Conservation (phyloP, 1,140 invertebrate genomes). For the Paraescarpia echinospica region DNA sequence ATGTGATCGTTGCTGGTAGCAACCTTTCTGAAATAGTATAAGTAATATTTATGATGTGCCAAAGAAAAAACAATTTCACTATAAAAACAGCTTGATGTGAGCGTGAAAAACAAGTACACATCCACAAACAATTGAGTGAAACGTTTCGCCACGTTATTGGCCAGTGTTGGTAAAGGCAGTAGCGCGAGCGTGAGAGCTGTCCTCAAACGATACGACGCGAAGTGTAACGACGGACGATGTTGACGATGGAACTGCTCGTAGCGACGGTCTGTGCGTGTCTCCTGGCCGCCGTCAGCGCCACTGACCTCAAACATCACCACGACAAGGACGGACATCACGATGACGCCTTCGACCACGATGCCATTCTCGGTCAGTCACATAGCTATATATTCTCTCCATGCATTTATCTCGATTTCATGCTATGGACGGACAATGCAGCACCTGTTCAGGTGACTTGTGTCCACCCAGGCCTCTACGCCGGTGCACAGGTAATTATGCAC, state of each 20-base stretch:
- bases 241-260: not conserved
- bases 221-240: not conserved
- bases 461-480: not conserved
- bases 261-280: not conserved
- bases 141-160: not conserved
- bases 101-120: not conserved
- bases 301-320: not conserved
- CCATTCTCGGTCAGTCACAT: constrained; percentile 72
- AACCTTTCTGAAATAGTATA: not conserved
- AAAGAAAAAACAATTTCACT: not conserved
- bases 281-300: not conserved
- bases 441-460: not conserved
- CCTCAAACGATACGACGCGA: not conserved
- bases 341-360: constrained; percentile 90
- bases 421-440: not conserved
- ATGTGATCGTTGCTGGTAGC: not conserved
- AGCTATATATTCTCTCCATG: not conserved
- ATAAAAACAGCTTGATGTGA: not conserved
- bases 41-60: not conserved
- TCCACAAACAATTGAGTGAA: not conserved
- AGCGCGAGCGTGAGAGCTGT: not conserved
- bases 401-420: not conserved
- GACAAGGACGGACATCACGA: constrained; percentile 69
- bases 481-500: not conserved
- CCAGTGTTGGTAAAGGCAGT: not conserved